Conservation (phyloP, 2,797 vertebrate genomes). For the Diplodus puntazzo region DNA sequence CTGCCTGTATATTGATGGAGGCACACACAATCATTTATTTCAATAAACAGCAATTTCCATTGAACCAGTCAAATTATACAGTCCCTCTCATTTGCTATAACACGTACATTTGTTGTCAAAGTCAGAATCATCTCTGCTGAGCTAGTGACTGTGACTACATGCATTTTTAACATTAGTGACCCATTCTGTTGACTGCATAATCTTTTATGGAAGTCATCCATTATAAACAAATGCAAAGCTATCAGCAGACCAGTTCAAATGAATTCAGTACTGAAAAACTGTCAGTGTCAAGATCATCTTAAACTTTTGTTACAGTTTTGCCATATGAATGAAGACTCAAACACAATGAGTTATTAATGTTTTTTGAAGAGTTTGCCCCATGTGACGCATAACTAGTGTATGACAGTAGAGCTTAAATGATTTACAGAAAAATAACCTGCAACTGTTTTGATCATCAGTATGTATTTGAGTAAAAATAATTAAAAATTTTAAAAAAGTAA, state of each 20-base stretch:
- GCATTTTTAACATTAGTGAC: conserved; percentile 16
- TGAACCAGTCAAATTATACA: too few species aligned
- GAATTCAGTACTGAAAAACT: neutral
- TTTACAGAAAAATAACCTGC: neutral
- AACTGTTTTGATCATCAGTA: neutral
- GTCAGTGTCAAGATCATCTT: neutral
- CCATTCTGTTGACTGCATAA: conserved; percentile 1
- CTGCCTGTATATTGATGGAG: too few species aligned
- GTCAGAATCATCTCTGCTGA: neutral
- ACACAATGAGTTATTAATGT: neutral
- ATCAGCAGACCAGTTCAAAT: neutral
- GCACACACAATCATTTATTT: too few species aligned
- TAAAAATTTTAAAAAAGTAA: too few species aligned
- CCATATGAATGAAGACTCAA: neutral
- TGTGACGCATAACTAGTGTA: neutral
- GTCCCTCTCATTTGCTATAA: neutral
- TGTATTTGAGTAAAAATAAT: neutral
- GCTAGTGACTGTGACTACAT: conserved; percentile 8
- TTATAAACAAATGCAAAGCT: conserved; percentile 18
- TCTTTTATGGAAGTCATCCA: conserved; percentile 33
- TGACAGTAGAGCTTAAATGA: neutral
- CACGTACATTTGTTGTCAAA: conserved; percentile 16
- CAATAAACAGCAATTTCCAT: too few species aligned
- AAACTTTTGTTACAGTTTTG: neutral
- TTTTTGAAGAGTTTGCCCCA: too few species aligned